These are phyloP conservation scores for Hiodon alosoides DNA, from an alignment of 2,113 vertebrate species.

Conservation along the genomic window DNA sequence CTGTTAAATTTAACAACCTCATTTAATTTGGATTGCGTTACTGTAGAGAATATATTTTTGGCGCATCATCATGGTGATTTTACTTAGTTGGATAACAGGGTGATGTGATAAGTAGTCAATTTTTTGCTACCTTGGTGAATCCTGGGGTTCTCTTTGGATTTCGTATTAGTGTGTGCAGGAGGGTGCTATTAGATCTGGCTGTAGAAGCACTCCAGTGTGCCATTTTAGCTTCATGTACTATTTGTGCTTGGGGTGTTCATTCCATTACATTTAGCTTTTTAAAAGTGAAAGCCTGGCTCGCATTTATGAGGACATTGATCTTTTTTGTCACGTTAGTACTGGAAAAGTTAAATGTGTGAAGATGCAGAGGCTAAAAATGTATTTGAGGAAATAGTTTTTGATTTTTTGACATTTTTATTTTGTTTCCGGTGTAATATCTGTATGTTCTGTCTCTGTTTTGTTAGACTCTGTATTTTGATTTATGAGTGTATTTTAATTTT, in stretches of 20 bases:
- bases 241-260: background rate
- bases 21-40: conserved; percentile 3
- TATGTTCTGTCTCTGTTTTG: no score
- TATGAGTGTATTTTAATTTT: no score
- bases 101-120: background rate
- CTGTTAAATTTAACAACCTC: background rate
- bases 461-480: no score
- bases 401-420: background rate
- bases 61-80: background rate
- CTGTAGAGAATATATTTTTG: conserved; percentile 7
- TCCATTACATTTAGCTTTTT: no score
- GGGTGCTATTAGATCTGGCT: background rate
- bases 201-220: background rate
- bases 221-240: background rate
- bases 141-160: background rate
- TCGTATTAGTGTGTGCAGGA: background rate
- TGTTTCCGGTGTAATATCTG: background rate
- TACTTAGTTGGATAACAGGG: background rate
- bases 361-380: background rate
- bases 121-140: background rate
- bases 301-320: background rate
- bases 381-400: background rate
- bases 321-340: background rate
- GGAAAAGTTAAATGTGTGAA: no score
- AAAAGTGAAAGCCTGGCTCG: background rate